phyloP scores from a whole-genome alignment of 2,797 vertebrate species.

The Lepus townsendii region DNA sequence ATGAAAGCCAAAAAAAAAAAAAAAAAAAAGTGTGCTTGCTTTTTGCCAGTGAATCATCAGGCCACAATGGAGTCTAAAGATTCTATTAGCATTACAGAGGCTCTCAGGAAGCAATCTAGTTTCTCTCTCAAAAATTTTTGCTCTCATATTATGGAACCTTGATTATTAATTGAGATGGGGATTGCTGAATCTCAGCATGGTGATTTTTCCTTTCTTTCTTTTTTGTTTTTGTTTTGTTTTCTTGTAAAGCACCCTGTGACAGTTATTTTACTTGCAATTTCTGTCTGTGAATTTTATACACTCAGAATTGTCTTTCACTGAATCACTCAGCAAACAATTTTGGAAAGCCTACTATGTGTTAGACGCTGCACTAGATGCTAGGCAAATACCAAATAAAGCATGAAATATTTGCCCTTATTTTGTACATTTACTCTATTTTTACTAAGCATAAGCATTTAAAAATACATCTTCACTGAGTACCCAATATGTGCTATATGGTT shows the following conservation, averaged over 20 bases:
- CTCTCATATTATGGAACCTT: slow-evolving; percentile 64
- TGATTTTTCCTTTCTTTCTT: neutral
- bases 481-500: neutral
- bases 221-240: slow-evolving; percentile 21
- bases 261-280: slow-evolving; percentile 45
- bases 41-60: slow-evolving; percentile 74
- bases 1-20: slow-evolving; percentile 51
- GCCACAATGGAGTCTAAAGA: slow-evolving; percentile 71
- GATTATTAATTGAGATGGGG: slow-evolving; percentile 76
- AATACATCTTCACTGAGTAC: neutral
- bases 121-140: slow-evolving; percentile 63
- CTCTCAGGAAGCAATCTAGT: slow-evolving; percentile 66
- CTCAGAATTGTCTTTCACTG: slow-evolving; percentile 34
- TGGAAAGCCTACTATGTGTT: neutral
- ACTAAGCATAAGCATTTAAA: neutral
- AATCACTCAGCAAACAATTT: neutral
- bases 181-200: neutral
- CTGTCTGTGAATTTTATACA: neutral
- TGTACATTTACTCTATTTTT: neutral
- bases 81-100: slow-evolving; percentile 79
- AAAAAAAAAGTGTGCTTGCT: slow-evolving; percentile 52
- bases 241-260: slow-evolving; percentile 23
- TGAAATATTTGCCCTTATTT: neutral
- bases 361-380: neutral
- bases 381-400: neutral